Base-by-base conservation (phyloP, 2,113 vertebrate species). In the Burhinus bistriatus region DNA sequence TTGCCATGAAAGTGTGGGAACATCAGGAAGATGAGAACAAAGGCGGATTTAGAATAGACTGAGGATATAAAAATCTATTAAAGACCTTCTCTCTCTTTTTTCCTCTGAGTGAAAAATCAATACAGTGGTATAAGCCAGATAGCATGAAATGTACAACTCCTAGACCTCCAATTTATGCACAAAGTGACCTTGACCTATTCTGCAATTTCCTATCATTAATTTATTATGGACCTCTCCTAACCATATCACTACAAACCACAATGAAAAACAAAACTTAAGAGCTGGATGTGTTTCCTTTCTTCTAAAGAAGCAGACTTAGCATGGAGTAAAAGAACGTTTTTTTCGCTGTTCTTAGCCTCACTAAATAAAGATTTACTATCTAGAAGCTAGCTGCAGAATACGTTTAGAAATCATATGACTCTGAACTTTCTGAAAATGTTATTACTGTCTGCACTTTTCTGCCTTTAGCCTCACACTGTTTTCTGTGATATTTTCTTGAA, bases 191-290 rank as follows among this genome's bases (percentile, higher is more conserved):
- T 95, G 94, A 96, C 96, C 97, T 94, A 95, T 89, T 85, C 83
- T 92, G 95, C 88, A 94, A 94, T 97, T 97, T 96, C 88, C 94
- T 95, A 40, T 95, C 71, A 81, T 97, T 94, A 96, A 98, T 94
- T 89, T 97, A 95, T 95, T 94, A 83, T 64, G 73, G 65, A 85
- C 58, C 51, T 82, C 85, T 68, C 44, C 72, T 76, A 81, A 92
- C 65, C 54, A 26, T 83, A 81, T 36, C 47, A 68, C 58, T 59
- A 44, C 17, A 85, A 87, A 87, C 78, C 71, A 51, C 79, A 96
- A 80, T 52, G 89, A 92, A 96, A 96, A 96, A 90, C 82, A 95
- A 76, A 89, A 70, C 81, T 83, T 81, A 58, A 87, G 64, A 71
- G 77, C 44, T 95, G 77, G 49, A 84, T 73, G n/a, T 61, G 75